Evolutionary conservation across 2,113 vertebrate genomes (phyloP), one percentile per base, ranked within the genome.

Genomic region (Tonatia bakeri): DNA sequence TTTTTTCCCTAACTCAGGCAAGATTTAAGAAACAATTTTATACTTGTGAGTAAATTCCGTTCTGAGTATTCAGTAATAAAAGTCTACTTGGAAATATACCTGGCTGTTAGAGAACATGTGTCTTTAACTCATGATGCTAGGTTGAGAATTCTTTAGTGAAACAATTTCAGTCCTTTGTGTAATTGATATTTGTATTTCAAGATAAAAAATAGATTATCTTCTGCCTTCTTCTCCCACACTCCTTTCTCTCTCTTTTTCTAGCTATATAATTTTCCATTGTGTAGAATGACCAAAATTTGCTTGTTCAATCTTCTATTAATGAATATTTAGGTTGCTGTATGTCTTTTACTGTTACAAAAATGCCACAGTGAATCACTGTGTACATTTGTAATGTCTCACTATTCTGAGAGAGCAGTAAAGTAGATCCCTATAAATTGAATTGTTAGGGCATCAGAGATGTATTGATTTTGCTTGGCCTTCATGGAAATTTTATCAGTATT

Each of bases 111-210:
- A 72, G 61, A 81, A 45, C 24, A n/a, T 56, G 4, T 40, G 13
- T 91, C 22, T 93, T 90, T 76, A 91, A 61, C 56, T 87, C 19
- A 4, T 28, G 33, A 36, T 80, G 75, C 40, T 87, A 67, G 33
- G 36, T 40, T 88, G 47, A 91, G 56, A 80, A 84, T 77, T 82
- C 36, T 70, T 83, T 36, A 90, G 47, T 56, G 77, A 77, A 84
- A 45, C 9, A 9, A 73, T 79, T 83, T 47, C 19, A 65, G 24
- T 56, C 61, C 38, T 72, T 90, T 43, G 19, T 54, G 13, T 72
- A 26, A 31, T 83, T 79, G 28, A 93, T 79, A 80, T 93, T 76
- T 93, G 26, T 93, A 76, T 88, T 79, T 93, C 26, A 73, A 92
- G 47, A 65, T 50, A 65, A 73, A 87, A 80, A 81, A 12, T 40